phyloP scores from a whole-genome alignment of 2,888 invertebrate species.

The Heliconius erato region DNA sequence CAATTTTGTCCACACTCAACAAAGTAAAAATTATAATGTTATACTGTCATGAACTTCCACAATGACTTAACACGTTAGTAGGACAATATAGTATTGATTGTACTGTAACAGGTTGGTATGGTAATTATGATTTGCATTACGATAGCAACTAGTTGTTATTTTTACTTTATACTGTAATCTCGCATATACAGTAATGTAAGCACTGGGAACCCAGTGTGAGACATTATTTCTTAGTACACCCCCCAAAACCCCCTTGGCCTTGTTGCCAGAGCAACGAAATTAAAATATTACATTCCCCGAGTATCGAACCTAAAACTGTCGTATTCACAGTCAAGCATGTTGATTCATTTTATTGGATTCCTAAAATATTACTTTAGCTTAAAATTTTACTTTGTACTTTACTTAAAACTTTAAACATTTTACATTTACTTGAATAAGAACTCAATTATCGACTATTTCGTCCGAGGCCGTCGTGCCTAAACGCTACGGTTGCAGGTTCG shows the following conservation, averaged over 20 bases:
- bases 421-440: no score
- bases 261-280: no score
- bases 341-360: no score
- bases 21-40: background rate
- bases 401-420: no score
- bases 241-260: background rate
- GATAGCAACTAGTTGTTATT: background rate
- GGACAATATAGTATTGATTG: slow-evolving; percentile 30
- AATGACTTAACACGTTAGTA: slow-evolving; percentile 16
- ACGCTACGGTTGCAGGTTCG: no score
- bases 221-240: background rate
- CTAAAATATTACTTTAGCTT: no score
- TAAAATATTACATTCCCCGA: background rate
- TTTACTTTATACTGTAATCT: background rate
- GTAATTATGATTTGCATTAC: slow-evolving; percentile 21
- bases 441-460: no score
- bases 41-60: background rate
- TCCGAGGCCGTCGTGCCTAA: no score
- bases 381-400: no score
- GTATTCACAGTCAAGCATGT: no score
- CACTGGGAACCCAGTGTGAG: background rate
- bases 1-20: background rate
- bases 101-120: slow-evolving; percentile 27
- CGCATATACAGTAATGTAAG: no score
- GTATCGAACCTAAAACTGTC: background rate